Evolutionary conservation across 2,797 vertebrate genomes (phyloP).

Genomic region (Ispidina picta): DNA sequence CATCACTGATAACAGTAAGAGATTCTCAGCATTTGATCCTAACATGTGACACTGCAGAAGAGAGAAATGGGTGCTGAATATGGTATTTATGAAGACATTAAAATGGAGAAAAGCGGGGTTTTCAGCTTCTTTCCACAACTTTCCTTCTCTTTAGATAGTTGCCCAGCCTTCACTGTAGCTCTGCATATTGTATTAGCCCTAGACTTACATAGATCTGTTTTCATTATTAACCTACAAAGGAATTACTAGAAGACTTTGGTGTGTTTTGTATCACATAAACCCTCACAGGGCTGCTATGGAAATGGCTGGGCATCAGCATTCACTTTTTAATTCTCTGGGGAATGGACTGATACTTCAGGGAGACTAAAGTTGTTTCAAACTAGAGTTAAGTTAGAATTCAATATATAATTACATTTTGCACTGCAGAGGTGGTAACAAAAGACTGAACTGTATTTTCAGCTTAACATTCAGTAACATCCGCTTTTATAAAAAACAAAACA

Average conservation of each 20-base stretch:
- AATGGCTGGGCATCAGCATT: conserved; percentile 2
- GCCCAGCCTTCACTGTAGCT: background rate
- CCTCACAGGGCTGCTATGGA: background rate
- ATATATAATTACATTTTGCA: background rate
- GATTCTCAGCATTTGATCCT: background rate
- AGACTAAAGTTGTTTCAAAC: background rate
- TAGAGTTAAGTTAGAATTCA: conserved; percentile 4
- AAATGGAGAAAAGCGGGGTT: background rate
- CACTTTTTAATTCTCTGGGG: background rate
- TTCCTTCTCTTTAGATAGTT: background rate
- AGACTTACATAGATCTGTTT: background rate
- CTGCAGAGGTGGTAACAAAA: background rate
- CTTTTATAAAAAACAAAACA: background rate
- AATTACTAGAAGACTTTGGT: background rate
- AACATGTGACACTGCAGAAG: background rate
- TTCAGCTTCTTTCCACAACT: background rate
- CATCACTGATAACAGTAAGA: background rate
- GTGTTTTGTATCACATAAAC: background rate
- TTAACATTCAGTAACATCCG: background rate
- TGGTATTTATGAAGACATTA: background rate
- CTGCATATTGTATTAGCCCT: background rate
- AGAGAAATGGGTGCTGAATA: background rate
- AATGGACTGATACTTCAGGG: background rate
- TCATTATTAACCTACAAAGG: background rate
- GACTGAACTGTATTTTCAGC: background rate